A percentile compares a stretch with the other conserved stretches of the same genome.
phyloP scores from a whole-genome alignment of 2,888 invertebrate species.

The Doris montereyensis region DNA sequence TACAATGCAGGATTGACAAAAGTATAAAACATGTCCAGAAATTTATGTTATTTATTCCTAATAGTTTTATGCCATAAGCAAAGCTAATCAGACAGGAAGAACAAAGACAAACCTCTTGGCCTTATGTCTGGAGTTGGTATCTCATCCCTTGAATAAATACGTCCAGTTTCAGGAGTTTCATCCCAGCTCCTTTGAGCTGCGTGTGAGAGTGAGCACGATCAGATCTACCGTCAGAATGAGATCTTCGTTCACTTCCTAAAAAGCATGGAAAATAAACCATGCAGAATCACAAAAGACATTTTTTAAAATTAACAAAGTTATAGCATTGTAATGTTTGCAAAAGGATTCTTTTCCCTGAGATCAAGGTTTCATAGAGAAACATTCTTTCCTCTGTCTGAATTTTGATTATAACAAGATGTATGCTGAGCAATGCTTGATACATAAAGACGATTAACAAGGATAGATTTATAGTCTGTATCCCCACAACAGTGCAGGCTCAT shows the following conservation, averaged over 20 bases:
- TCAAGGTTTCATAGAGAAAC: too few species aligned
- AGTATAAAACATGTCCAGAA: neutral
- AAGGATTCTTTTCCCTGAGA: too few species aligned
- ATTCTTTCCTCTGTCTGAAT: too few species aligned
- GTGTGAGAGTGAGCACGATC: slow-evolving; percentile 45
- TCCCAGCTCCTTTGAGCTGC: slow-evolving; percentile 67
- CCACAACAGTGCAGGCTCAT: too few species aligned
- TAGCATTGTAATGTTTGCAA: too few species aligned
- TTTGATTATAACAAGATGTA: too few species aligned
- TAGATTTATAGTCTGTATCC: too few species aligned
- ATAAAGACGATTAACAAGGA: too few species aligned
- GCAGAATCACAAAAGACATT: neutral
- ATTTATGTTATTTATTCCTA: neutral
- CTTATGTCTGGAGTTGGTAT: slow-evolving; percentile 83
- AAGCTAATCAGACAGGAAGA: too few species aligned
- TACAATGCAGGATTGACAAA: neutral
- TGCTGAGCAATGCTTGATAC: too few species aligned
- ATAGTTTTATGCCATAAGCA: too few species aligned
- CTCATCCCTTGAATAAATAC: slow-evolving; percentile 79
- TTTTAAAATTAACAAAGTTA: slow-evolving; percentile 57
- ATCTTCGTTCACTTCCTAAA: slow-evolving; percentile 52
- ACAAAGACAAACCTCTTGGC: slow-evolving; percentile 34
- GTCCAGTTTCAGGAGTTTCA: slow-evolving; percentile 61
- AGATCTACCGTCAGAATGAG: slow-evolving; percentile 32
- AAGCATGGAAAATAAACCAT: slow-evolving; percentile 1